Base-by-base conservation (phyloP, 2,797 vertebrate species). In the Xyrichtys novacula region DNA sequence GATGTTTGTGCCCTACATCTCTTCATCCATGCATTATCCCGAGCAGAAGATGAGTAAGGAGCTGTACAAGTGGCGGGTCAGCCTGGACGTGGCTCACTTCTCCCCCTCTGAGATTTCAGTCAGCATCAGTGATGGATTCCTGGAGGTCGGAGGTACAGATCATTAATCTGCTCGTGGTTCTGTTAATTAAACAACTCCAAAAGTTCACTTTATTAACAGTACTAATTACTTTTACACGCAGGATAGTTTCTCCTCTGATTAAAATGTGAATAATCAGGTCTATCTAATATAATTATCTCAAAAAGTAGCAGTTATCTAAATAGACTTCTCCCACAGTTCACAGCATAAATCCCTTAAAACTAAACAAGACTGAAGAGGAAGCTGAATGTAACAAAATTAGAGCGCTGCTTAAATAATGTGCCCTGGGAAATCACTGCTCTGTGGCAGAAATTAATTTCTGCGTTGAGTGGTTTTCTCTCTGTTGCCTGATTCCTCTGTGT, bases 41-140 rank as follows among this genome's bases (percentile, higher is more conserved):
- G 25, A 68, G 61, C 73, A 84, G 74, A 72, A 74, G 76, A 71
- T 70, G 20, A 80, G 39, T 6, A 57, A 43, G 22, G 90, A 86
- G 64, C 78, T 44, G 64, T 63, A 69, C 68, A 88, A 49, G 77
- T 95, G 94, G 94, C 90, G 82, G 66, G 89, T 95, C 74, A 86
- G 47, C 62, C 81, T 95, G 87, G 94, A 95, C 5, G 81, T 95
- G 68, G 81, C 85, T 56, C 94, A 95, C 60, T 95, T 95, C 60
- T 67, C 78, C 16, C 89, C 93, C 10, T 60, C 90, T 0, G 94
- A 95, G 76, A 86, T 95, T 43, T 89, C 65, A 0, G 70, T 95
- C 56, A 83, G 78, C 57, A 71, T 87, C 32, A 89, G 69, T 39
- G 85, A 80, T 1, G 90, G 91, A 68, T 91, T 92, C 78, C 85